Percentiles rank a stretch among this genome's conserved stretches.
Evolutionary conservation across 2,113 vertebrate species (phyloP).

Genomic region (Etheostoma cragini): DNA sequence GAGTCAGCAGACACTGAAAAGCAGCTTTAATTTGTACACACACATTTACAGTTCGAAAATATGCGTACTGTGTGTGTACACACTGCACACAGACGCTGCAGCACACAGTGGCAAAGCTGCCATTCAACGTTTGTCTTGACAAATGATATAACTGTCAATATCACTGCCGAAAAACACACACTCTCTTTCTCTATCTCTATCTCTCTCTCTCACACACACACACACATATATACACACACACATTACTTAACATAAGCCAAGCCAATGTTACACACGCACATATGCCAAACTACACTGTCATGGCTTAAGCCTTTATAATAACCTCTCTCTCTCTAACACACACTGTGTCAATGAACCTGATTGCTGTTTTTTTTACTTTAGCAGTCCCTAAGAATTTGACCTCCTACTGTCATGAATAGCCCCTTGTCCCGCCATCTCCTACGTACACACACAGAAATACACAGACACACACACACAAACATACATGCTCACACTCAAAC

Average conservation of each 20-base stretch:
- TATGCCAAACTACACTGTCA: conserved; percentile 9
- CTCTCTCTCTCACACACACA: neutral
- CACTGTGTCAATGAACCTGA: conserved; percentile 48
- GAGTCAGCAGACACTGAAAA: conserved; percentile 4
- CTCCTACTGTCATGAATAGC: conserved; percentile 5
- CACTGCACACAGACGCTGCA: neutral
- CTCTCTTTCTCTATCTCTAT: neutral
- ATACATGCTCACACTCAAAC: neutral
- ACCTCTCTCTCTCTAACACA: conserved; percentile 3
- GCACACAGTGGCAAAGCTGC: conserved; percentile 2
- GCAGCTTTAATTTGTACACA: neutral
- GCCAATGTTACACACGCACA: conserved; percentile 1
- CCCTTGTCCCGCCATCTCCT: neutral
- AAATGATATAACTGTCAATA: conserved; percentile 24
- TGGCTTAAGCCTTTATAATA: conserved; percentile 13
- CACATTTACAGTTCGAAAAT: neutral
- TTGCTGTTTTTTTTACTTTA: conserved; percentile 43
- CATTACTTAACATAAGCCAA: neutral
- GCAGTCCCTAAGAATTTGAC: conserved; percentile 36
- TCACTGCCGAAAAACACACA: neutral
- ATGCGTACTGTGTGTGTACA: neutral
- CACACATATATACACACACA: conserved; percentile 6
- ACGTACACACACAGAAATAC: neutral
- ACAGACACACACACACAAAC: neutral
- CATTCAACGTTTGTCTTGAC: conserved; percentile 1